Conservation (phyloP, 1,140 invertebrate species). For the Zeugodacus cucurbitae region DNA sequence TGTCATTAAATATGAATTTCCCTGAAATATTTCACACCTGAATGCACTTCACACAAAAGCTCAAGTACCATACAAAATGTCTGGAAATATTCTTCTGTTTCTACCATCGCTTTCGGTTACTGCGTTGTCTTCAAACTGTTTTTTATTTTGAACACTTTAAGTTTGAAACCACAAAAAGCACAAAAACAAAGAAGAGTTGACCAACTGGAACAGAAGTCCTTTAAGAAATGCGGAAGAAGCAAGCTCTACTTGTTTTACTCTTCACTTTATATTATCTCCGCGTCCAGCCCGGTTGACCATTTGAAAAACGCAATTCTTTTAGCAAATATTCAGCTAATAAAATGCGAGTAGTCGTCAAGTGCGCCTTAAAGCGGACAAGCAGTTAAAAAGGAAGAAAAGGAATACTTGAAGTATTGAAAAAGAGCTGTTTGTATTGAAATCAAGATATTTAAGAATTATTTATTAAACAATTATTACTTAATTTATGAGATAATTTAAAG, state of each 20-base stretch:
- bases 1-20: background rate
- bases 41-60: slow-evolving; percentile 8
- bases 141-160: background rate
- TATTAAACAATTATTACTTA: too few relatives aligned
- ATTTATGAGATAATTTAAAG: too few relatives aligned
- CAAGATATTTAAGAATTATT: too few relatives aligned
- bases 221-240: background rate
- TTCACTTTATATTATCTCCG: background rate
- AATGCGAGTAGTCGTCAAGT: background rate
- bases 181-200: background rate
- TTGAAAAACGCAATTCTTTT: background rate
- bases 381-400: background rate
- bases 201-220: background rate
- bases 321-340: background rate
- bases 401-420: background rate
- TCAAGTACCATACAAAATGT: background rate
- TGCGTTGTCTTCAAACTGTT: background rate
- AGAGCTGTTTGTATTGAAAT: too few relatives aligned
- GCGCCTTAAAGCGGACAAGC: background rate
- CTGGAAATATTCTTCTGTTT: background rate
- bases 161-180: background rate
- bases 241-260: background rate
- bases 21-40: slow-evolving; percentile 31
- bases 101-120: background rate
- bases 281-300: background rate